Evolutionary conservation across 2,797 vertebrate species (phyloP).

Genomic region (Petrocephalus schoutedeni): DNA sequence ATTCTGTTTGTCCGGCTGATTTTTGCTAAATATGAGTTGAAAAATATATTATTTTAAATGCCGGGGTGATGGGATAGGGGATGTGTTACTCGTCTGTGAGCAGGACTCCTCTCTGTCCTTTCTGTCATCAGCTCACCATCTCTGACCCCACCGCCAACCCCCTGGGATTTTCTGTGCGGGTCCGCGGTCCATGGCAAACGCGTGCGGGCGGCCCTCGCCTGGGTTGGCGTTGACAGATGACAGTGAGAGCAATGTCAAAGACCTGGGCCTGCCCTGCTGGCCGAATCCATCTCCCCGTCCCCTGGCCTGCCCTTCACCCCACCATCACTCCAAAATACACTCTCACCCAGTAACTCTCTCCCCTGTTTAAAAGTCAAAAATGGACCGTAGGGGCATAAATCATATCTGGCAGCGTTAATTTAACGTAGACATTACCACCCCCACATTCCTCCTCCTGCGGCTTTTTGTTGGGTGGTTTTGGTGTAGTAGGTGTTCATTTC

Average conservation of each 20-base stretch:
- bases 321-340: slow-evolving; percentile 16
- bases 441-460: background rate
- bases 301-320: slow-evolving; percentile 57
- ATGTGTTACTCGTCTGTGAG: background rate
- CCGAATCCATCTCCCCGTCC: slow-evolving; percentile 61
- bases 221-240: slow-evolving; percentile 58
- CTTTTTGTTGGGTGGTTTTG: background rate
- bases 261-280: slow-evolving; percentile 48
- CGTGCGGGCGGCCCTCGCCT: slow-evolving; percentile 28
- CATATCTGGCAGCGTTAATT: background rate
- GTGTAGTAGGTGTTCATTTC: background rate
- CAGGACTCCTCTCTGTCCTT: background rate
- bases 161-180: background rate
- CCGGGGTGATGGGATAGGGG: background rate
- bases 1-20: background rate
- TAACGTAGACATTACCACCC: background rate
- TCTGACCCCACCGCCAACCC: background rate
- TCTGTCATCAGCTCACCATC: background rate
- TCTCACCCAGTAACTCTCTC: slow-evolving; percentile 26
- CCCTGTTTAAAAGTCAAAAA: slow-evolving; percentile 20
- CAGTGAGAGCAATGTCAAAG: slow-evolving; percentile 44
- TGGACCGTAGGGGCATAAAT: background rate
- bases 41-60: background rate
- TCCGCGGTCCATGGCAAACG: background rate
- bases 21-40: background rate